A percentile compares a stretch with the other conserved stretches of the same genome.
phyloP scores from a whole-genome alignment of 2,888 invertebrate species.

The Drosophila tanythrix region DNA sequence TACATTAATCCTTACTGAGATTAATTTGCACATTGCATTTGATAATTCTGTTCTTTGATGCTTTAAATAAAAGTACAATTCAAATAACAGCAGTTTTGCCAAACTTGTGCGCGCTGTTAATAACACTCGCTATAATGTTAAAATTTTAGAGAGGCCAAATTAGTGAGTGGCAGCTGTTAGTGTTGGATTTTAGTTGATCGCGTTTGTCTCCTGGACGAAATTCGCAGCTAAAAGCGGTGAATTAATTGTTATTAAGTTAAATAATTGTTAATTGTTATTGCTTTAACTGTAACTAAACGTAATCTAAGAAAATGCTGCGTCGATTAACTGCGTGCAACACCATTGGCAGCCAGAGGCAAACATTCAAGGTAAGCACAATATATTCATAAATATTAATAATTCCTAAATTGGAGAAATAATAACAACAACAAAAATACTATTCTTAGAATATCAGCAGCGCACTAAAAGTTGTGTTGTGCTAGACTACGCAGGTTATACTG shows the following conservation, averaged over 20 bases:
- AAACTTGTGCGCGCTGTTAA: conserved; percentile 15
- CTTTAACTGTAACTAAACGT: conserved; percentile 7
- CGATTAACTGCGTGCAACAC: conserved; percentile 52
- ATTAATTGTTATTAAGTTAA: background rate
- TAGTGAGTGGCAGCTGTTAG: conserved; percentile 10
- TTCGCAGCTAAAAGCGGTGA: background rate
- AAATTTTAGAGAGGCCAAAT: background rate
- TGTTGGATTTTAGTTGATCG: conserved; percentile 29
- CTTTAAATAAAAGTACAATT: background rate
- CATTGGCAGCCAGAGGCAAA: conserved; percentile 42
- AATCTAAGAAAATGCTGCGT: conserved; percentile 51
- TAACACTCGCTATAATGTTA: conserved; percentile 4
- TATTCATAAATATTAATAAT: conserved; percentile 1
- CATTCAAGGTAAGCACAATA: conserved; percentile 68
- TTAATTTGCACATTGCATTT: background rate
- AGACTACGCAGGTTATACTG: background rate
- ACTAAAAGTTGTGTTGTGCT: background rate
- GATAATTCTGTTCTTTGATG: background rate
- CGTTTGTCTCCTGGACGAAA: background rate
- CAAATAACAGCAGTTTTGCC: too few relatives aligned
- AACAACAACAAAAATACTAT: conserved; percentile 8
- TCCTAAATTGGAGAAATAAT: background rate
- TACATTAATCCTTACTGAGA: too few relatives aligned
- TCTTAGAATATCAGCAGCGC: background rate
- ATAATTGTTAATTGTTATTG: background rate